Evolutionary conservation across 2,888 invertebrate genomes (phyloP).

Genomic region (Leptinotarsa haldemani): DNA sequence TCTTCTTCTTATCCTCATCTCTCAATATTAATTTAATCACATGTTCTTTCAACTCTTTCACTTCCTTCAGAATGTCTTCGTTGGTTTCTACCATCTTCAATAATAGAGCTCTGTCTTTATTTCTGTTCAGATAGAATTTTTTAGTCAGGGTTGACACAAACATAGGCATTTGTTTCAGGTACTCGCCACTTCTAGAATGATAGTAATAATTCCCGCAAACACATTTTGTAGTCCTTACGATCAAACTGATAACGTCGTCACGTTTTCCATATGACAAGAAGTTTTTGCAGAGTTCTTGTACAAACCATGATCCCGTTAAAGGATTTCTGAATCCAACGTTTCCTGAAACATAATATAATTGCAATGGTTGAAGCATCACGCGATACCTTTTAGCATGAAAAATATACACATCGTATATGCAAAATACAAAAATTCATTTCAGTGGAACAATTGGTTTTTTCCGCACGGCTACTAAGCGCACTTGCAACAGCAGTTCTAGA

Average conservation of each 20-base stretch:
- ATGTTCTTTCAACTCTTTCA: slow-evolving; percentile 25
- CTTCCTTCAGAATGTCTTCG: slow-evolving; percentile 24
- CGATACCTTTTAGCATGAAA: too few species aligned
- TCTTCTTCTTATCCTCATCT: slow-evolving; percentile 21
- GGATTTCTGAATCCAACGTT: slow-evolving; percentile 52
- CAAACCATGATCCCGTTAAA: slow-evolving; percentile 60
- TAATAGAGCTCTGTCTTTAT: slow-evolving; percentile 55
- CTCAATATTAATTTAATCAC: slow-evolving; percentile 17
- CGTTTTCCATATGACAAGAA: slow-evolving; percentile 57
- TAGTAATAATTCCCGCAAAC: slow-evolving; percentile 57
- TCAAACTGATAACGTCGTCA: slow-evolving; percentile 59
- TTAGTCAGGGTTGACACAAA: slow-evolving; percentile 59
- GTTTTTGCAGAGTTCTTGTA: slow-evolving; percentile 61
- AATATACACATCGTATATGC: too few species aligned
- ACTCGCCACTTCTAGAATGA: slow-evolving; percentile 14
- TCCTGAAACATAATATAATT: slow-evolving; percentile 44
- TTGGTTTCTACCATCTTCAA: slow-evolving; percentile 28
- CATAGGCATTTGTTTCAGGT: slow-evolving; percentile 58
- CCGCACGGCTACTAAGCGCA: too few species aligned
- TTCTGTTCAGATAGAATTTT: slow-evolving; percentile 59
- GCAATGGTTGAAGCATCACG: too few species aligned
- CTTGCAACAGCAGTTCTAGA: too few species aligned
- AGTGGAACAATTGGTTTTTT: too few species aligned
- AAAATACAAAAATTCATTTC: too few species aligned
- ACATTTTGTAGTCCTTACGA: slow-evolving; percentile 59